phyloP scores from a whole-genome alignment of 2,888 invertebrate species.

The Diaprepes abbreviatus region DNA sequence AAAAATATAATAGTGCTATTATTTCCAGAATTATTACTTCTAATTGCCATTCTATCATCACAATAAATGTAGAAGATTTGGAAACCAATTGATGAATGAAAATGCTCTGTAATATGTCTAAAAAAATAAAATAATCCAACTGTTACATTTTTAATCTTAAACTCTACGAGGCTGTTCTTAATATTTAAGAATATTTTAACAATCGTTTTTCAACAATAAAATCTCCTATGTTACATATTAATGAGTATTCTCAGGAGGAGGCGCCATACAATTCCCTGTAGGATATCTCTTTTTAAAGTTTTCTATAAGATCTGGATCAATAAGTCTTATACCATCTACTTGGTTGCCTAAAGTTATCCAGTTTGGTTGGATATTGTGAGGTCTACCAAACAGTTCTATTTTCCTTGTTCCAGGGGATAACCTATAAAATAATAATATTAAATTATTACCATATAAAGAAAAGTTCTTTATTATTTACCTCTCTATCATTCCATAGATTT shows the following conservation, averaged over 20 bases:
- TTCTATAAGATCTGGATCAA: conserved; percentile 92
- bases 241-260: conserved; percentile 63
- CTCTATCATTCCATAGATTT: conserved; percentile 92
- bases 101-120: no score
- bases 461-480: conserved; percentile 30
- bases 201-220: not conserved
- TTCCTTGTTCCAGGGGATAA: conserved; percentile 97
- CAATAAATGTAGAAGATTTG: no score
- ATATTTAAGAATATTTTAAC: no score
- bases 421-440: conserved; percentile 79
- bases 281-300: conserved; percentile 94
- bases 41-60: no score
- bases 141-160: no score
- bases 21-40: no score
- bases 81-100: no score
- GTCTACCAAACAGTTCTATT: conserved; percentile 96
- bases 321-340: conserved; percentile 92
- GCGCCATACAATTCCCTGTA: conserved; percentile 81
- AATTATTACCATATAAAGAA: not conserved
- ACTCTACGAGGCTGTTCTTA: no score
- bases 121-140: no score
- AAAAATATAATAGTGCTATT: no score
- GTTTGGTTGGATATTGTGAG: conserved; percentile 98
- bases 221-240: conserved; percentile 13
- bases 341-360: conserved; percentile 99